Base-by-base conservation (phyloP, 2,888 invertebrate genomes). In the Drosophila mayaguana region DNA sequence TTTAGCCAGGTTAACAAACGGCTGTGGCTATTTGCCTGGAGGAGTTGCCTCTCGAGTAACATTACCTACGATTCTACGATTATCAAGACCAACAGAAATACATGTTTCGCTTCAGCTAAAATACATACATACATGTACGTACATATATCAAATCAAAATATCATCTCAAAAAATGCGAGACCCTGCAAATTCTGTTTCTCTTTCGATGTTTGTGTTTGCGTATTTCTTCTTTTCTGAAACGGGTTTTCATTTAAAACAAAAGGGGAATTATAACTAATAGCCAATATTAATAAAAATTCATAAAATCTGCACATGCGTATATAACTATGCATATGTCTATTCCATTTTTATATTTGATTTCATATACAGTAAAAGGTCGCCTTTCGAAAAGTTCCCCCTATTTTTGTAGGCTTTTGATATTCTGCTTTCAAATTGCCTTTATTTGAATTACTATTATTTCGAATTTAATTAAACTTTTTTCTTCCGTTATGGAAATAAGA, bases 1-100 rank as follows among this genome's bases (percentile, higher is more conserved):
- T 67, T 50, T 57, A 56, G 53, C 38, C 38, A 60, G 51, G 48
- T 43, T 54, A 38, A 48, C 66, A 51, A 38, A 48, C 66, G 51
- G n/a, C 12, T 16, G 40, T 51, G 65, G 53, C 71, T 72, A 54
- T 43, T 42, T 32, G 16, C 14, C 11, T 42, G 32, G 43, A n/a
- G 48, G 53, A 22, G 50, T 62, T 54, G 50, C 18, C 67, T 57
- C 22, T 54, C 18, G 46, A 48, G 34, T 54, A 50, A 12, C 14
- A 12, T 38, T 40, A 18, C 20, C 40, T n/a, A 53, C 61, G 50
- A 16, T 64, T 61, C 53, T 5, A 53, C 61, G 57, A 14, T 63
- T 61, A 34, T 28, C 48, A 12, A 43, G 34, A 18, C 16, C 55
- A 63, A 48, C 18, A 2, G n/a, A 48, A 69, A 63, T 28, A 72